These are phyloP conservation scores for Lepas anatifera DNA, from an alignment of 2,888 invertebrate genomes.

Conservation along the genomic window DNA sequence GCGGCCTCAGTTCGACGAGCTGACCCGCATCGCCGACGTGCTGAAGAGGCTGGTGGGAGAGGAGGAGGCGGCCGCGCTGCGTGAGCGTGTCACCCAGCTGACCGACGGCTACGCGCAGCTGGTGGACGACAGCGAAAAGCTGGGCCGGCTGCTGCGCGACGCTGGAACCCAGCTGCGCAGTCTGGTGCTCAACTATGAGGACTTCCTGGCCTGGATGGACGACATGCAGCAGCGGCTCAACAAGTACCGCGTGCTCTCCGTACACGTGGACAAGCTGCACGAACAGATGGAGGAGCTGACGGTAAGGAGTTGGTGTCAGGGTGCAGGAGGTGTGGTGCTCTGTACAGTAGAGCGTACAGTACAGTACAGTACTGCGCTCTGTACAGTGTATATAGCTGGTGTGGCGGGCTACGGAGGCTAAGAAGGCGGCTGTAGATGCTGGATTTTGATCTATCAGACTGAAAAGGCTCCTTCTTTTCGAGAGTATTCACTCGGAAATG, in stretches of 20 bases:
- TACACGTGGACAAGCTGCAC: conserved; percentile 79
- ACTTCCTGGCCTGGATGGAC: conserved; percentile 87
- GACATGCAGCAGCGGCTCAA: conserved; percentile 69
- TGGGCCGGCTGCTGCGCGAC: conserved; percentile 65
- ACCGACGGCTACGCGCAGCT: conserved; percentile 68
- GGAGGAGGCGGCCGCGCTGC: conserved; percentile 71
- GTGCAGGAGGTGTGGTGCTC: no score
- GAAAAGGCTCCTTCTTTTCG: no score
- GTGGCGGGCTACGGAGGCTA: no score
- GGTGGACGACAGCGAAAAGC: conserved; percentile 69
- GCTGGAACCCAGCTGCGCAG: conserved; percentile 81
- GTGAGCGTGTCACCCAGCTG: conserved; percentile 72
- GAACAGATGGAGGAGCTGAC: conserved; percentile 87
- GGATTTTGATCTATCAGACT: no score
- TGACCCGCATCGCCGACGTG: conserved; percentile 77
- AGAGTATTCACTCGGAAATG: no score
- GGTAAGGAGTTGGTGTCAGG: no score
- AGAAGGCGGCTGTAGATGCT: no score
- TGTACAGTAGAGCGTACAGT: no score
- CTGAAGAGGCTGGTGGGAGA: conserved; percentile 83
- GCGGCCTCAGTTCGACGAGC: conserved; percentile 73
- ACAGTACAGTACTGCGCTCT: no score
- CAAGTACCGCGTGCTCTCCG: conserved; percentile 68
- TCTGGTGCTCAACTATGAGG: conserved; percentile 80
- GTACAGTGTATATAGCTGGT: no score